Percentiles rank a stretch among this genome's conserved stretches.
phyloP scores from a whole-genome alignment of 1,140 invertebrate genomes.

The Papilio helenus region DNA sequence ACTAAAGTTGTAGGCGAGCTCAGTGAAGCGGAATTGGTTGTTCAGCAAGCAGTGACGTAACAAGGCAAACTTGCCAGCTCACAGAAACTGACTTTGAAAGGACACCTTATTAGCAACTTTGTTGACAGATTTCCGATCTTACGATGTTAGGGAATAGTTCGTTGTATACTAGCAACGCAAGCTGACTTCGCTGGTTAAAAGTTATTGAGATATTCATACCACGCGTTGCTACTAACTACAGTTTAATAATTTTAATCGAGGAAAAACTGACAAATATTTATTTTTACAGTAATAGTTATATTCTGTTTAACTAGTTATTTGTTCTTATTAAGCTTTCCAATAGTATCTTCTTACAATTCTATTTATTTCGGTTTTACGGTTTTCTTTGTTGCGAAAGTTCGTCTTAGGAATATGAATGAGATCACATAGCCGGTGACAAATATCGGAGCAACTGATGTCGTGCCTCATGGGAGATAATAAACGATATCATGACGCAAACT shows the following conservation, averaged over 20 bases:
- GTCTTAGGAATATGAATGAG: constrained; percentile 12
- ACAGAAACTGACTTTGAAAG: not conserved
- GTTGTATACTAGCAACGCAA: not conserved
- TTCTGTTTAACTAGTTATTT: not conserved
- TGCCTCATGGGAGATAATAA: constrained; percentile 12
- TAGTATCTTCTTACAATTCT: not conserved
- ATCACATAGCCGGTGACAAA: constrained; percentile 12
- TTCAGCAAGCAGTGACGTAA: not conserved
- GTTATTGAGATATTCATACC: too few relatives aligned
- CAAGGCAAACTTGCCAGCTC: not conserved
- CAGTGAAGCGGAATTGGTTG: constrained; percentile 13
- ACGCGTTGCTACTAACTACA: too few relatives aligned
- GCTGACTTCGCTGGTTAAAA: too few relatives aligned
- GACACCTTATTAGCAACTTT: constrained; percentile 17
- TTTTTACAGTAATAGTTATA: not conserved
- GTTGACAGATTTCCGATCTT: not conserved
- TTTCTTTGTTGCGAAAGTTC: not conserved
- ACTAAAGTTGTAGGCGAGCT: not conserved
- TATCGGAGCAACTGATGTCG: not conserved
- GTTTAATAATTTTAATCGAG: too few relatives aligned
- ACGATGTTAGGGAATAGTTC: not conserved
- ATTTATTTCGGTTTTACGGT: not conserved
- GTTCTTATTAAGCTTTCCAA: not conserved
- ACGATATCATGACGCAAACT: not conserved
- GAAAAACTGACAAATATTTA: not conserved